Conservation (phyloP, 2,113 vertebrate species). For the Naja naja region DNA sequence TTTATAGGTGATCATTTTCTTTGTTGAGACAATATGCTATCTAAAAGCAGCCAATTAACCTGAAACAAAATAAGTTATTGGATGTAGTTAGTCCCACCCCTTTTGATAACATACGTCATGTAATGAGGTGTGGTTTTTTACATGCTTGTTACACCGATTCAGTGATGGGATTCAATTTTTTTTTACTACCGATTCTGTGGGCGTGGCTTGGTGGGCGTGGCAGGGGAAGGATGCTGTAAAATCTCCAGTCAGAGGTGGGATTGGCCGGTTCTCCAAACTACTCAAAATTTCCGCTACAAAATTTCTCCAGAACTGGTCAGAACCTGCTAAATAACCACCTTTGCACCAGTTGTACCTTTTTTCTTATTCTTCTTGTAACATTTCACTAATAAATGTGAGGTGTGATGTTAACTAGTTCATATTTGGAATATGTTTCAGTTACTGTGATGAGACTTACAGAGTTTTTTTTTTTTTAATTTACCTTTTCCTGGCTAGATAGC, state of each 20-base stretch:
- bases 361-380: too few relatives aligned
- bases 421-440: background rate
- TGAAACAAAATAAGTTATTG: background rate
- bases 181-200: too few relatives aligned
- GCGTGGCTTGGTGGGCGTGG: too few relatives aligned
- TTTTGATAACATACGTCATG: background rate
- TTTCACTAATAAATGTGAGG: background rate
- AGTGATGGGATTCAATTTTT: too few relatives aligned
- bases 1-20: background rate
- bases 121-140: background rate
- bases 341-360: background rate
- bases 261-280: too few relatives aligned
- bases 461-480: background rate
- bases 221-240: too few relatives aligned
- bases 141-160: too few relatives aligned
- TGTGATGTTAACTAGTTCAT: background rate
- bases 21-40: background rate
- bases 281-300: too few relatives aligned
- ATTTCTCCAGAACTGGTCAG: too few relatives aligned
- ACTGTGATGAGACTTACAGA: background rate
- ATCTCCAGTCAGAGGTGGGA: too few relatives aligned
- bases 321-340: too few relatives aligned
- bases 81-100: background rate
- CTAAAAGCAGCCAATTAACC: background rate
- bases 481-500: background rate